Base-by-base conservation (phyloP, 2,888 invertebrate genomes). In the Tricholauxania praeusta region DNA sequence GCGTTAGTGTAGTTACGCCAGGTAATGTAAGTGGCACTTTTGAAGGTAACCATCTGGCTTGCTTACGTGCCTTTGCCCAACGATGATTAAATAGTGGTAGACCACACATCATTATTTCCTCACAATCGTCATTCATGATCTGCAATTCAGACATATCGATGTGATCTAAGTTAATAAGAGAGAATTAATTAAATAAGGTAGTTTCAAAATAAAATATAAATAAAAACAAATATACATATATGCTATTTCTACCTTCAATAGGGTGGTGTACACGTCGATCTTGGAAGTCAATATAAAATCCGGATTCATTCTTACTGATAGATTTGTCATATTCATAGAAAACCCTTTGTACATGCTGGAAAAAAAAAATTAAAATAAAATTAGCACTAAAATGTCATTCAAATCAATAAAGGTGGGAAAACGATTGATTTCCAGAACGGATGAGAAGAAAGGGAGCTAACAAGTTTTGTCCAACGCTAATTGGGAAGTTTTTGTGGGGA, bases 221-320 rank as follows among this genome's bases (percentile, higher is more conserved):
- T 19, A 1, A 8, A 17, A 8, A 53, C 39, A 39, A 10, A 10
- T 39, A 1, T 39, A 39, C 10, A 10, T 39, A 39, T 7, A 10
- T 39, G 39, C 12, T 12, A 6, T 12, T 71, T 72, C 65, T 72
- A 79, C 79, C 52, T 71, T 80, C 75, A 3, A 82, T 73, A 0
- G 82, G 81, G 67, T 78, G 62, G 14, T 79, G 73, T 0, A 80
- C 73, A 1, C 81, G 80, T n/a, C 86, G 79, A 62, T 90, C 90
- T 77, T 89, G 85, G n/a, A 89, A 88, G 70, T 88, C 81, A 65
- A 88, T 83, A 83, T 88, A 89, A 69, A 89, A 85, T 15, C 89
- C 89, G 12, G 89, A 87, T 75, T 90, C 89, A 72, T 84, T 83
- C 8, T 82, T 81, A 39, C 82, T 83, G 2, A 88, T 78, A 1